Percentiles rank a stretch among this genome's conserved stretches.
Evolutionary conservation across 1,140 invertebrate species (phyloP).

Genomic region (Helicoverpa armigera): DNA sequence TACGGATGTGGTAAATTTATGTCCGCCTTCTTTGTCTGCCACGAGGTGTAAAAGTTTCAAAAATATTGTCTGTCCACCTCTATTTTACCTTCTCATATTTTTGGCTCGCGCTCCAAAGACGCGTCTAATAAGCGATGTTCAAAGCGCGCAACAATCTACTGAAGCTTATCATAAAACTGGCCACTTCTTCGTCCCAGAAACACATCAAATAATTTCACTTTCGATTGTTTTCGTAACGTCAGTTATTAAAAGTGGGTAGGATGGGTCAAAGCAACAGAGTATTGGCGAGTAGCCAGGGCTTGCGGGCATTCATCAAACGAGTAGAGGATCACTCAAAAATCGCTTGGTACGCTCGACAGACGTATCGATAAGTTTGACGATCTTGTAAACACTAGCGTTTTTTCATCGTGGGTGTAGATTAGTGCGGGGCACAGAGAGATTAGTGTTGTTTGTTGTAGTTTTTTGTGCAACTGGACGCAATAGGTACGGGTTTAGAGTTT

Average conservation of each 20-base stretch:
- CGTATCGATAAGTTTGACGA: slow-evolving; percentile 72
- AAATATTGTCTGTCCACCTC: neutral
- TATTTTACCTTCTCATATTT: neutral
- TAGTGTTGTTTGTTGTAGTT: slow-evolving; percentile 47
- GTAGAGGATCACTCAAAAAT: slow-evolving; percentile 73
- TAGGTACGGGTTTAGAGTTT: neutral
- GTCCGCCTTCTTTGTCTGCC: slow-evolving; percentile 40
- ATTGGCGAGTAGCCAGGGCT: slow-evolving; percentile 56
- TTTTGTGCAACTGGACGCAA: slow-evolving; percentile 3
- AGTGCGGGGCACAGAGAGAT: slow-evolving; percentile 41
- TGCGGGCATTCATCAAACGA: slow-evolving; percentile 66
- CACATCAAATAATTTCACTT: slow-evolving; percentile 47
- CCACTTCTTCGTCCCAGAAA: slow-evolving; percentile 26
- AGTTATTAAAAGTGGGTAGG: slow-evolving; percentile 66
- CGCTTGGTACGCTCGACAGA: slow-evolving; percentile 67
- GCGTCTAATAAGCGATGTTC: slow-evolving; percentile 16
- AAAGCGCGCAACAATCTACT: slow-evolving; percentile 3
- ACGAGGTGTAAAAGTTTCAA: slow-evolving; percentile 10
- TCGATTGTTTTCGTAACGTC: slow-evolving; percentile 65
- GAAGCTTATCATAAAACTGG: slow-evolving; percentile 16
- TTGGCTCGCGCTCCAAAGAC: neutral
- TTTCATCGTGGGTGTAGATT: slow-evolving; percentile 47
- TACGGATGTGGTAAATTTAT: slow-evolving; percentile 37
- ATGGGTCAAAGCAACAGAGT: slow-evolving; percentile 59
- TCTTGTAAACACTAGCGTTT: slow-evolving; percentile 71